Percentiles rank a stretch among this genome's conserved stretches.
phyloP scores from a whole-genome alignment of 2,888 invertebrate species.

The Pterobdella sp. region DNA sequence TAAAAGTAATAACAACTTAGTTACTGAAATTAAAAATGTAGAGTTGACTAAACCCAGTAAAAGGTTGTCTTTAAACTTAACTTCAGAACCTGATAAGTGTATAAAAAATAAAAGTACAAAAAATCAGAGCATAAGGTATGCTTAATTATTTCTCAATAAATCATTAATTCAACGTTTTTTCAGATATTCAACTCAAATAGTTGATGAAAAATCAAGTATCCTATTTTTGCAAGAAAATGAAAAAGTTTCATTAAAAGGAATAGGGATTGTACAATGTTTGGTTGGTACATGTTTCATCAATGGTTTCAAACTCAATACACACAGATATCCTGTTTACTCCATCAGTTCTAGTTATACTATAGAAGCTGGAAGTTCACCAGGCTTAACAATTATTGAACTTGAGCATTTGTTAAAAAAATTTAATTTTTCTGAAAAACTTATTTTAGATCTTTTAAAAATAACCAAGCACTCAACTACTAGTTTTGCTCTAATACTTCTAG shows the following conservation, averaged over 20 bases:
- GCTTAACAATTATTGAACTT: too few relatives aligned
- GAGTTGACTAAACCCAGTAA: too few relatives aligned
- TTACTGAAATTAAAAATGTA: too few relatives aligned
- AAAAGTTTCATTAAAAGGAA: background rate
- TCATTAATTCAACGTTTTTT: too few relatives aligned
- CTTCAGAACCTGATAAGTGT: too few relatives aligned
- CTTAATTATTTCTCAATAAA: too few relatives aligned
- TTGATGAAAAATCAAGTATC: background rate
- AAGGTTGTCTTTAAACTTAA: too few relatives aligned
- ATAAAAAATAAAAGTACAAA: too few relatives aligned
- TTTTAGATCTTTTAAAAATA: background rate
- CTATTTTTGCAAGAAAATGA: constrained; percentile 8
- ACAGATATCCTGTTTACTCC: background rate
- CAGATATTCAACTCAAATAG: too few relatives aligned
- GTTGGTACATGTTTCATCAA: background rate
- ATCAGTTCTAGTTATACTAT: background rate
- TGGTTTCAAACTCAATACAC: background rate
- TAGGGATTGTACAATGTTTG: background rate
- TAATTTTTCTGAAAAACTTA: background rate
- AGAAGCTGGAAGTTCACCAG: too few relatives aligned
- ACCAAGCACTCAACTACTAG: background rate
- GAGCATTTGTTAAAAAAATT: background rate
- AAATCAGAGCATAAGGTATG: too few relatives aligned
- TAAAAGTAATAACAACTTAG: too few relatives aligned
- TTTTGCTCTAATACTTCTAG: background rate